Evolutionary conservation across 2,888 invertebrate species (phyloP), one percentile per base, ranked within the genome.

Genomic region (Mythimna vitellina): DNA sequence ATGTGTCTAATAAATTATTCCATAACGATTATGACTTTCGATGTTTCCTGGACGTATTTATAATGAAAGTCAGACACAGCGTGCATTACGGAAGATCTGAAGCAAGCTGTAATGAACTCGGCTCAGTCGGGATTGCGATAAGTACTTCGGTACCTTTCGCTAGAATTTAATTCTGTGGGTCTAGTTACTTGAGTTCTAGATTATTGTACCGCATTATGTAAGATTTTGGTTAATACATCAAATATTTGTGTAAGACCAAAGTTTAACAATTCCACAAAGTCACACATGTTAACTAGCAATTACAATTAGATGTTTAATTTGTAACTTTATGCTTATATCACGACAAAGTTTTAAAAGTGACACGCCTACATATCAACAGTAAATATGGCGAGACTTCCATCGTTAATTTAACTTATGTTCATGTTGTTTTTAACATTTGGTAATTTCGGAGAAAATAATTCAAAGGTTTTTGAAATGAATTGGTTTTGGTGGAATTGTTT

Each of bases 221-320:
- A 46, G 6, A 20, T 46, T 46, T 46, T 46, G 46, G 46, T 17
- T 20, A 25, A 71, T 46, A 53, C 25, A 73, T 76, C 25, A 51
- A 54, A 35, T 66, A 49, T 69, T n/a, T 25, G n/a, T 53, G 12
- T 32, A 38, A 69, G 56, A 54, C 4, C 22, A 17, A 73, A 78
- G 38, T 70, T 67, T 20, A 60, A 70, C 25, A 70, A 70, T 53
- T 70, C 69, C 63, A 56, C 46, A 25, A 72, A 74, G 56, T 68
- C 61, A 53, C 70, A 74, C 67, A 66, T 74, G 72, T 80, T 68
- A 68, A 63, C 58, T 67, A 57, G 70, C 25, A 85, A 79, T 82
- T 76, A 82, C 70, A 85, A 85, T 83, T 83, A 83, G 42, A 73
- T 73, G 65, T 71, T 80, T 63, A 70, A 85, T 83, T 84, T 65